These are phyloP conservation scores for Poeciliopsis prolifica DNA, from an alignment of 2,113 vertebrate genomes.

Conservation along the genomic window DNA sequence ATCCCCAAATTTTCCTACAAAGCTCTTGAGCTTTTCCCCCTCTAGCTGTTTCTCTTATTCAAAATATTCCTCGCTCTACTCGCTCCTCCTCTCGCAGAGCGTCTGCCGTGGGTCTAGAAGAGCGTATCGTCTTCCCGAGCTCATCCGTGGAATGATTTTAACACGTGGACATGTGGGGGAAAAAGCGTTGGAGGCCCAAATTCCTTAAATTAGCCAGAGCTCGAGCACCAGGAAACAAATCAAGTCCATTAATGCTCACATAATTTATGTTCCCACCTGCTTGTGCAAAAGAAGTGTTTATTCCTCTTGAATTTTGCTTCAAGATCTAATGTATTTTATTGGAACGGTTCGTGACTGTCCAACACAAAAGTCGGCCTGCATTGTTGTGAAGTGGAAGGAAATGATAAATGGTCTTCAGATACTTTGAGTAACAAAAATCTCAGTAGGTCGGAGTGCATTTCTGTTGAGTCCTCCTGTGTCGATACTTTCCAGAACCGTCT, in stretches of 20 bases:
- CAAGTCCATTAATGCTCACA: not conserved
- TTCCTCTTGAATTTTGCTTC: not conserved
- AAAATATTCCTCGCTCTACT: constrained; percentile 5
- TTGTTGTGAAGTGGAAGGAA: not conserved
- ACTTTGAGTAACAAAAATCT: not conserved
- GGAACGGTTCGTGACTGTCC: not conserved
- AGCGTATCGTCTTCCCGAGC: constrained; percentile 9
- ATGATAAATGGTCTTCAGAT: not conserved
- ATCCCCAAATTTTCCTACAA: constrained; percentile 34
- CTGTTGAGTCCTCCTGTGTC: not conserved
- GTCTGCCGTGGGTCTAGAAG: constrained; percentile 60
- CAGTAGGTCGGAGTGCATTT: not conserved
- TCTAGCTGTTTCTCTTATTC: constrained; percentile 21
- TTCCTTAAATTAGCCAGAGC: constrained; percentile 1
- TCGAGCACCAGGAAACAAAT: not conserved
- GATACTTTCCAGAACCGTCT: not conserved
- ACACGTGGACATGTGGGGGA: constrained; percentile 10
- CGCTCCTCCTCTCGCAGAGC: not conserved
- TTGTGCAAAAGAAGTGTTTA: not conserved
- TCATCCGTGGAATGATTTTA: constrained; percentile 7
- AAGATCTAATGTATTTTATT: not conserved
- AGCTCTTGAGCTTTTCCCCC: constrained; percentile 9
- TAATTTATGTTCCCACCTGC: constrained; percentile 18
- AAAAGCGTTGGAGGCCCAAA: not conserved
- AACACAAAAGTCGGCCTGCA: not conserved